These are phyloP conservation scores for Silurus glanis DNA, from an alignment of 2,113 vertebrate species.

Conservation along the genomic window DNA sequence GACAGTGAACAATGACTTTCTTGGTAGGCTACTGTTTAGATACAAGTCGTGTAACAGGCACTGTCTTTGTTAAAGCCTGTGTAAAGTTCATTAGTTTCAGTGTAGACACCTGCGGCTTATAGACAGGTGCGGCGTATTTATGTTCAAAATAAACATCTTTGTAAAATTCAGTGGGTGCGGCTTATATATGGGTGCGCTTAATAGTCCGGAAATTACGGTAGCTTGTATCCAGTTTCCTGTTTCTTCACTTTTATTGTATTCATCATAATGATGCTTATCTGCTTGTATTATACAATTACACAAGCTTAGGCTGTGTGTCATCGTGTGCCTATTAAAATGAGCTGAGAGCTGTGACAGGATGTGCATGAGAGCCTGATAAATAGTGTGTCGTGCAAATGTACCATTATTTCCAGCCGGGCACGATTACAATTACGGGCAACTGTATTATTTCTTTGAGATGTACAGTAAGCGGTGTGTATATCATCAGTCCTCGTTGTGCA, in stretches of 20 bases:
- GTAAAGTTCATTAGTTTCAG: no score
- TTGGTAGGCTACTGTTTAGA: no score
- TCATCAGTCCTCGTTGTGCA: conserved; percentile 5
- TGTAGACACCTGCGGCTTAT: no score
- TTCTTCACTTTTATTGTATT: no score
- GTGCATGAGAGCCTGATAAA: neutral
- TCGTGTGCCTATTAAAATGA: neutral
- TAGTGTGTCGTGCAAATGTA: neutral
- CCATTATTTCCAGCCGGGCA: conserved; percentile 9
- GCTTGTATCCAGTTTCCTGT: neutral
- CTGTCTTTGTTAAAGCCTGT: no score
- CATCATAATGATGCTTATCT: neutral
- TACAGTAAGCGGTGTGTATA: neutral
- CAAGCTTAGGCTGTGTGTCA: neutral
- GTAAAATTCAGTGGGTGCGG: no score
- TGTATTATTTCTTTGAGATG: neutral
- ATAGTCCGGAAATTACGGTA: no score
- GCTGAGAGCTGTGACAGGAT: neutral
- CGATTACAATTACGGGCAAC: neutral
- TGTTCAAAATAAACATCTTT: no score
- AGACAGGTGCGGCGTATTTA: no score
- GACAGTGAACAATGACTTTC: no score
- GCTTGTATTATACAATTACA: neutral
- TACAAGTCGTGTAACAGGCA: no score
- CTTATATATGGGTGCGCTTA: no score